Percentiles rank a stretch among this genome's conserved stretches.
These are phyloP conservation scores for Linnaemya tessellans DNA, from an alignment of 2,888 invertebrate genomes.

Conservation along the genomic window DNA sequence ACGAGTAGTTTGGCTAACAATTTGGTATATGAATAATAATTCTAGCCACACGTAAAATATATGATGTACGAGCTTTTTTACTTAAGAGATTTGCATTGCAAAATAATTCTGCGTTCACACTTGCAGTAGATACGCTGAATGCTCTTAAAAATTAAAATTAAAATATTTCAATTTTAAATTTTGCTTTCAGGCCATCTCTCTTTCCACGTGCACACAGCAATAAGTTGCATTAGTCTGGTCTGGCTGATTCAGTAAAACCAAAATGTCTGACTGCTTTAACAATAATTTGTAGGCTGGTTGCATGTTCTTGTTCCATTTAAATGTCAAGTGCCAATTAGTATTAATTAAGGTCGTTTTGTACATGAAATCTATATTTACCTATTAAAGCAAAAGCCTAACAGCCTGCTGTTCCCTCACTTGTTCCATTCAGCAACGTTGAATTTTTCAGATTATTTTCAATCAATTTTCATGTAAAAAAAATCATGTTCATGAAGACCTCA, in stretches of 20 bases:
- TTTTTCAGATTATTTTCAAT: not conserved
- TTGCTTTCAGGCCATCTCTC: not conserved
- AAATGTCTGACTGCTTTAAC: not conserved
- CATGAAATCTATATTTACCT: conserved; percentile 3
- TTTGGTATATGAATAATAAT: conserved; percentile 9
- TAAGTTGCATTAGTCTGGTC: not conserved
- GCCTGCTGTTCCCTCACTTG: not conserved
- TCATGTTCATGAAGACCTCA: not conserved
- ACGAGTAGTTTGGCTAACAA: conserved; percentile 12
- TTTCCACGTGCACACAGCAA: not conserved
- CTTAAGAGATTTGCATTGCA: conserved; percentile 37
- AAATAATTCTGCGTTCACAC: not conserved
- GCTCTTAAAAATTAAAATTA: not conserved
- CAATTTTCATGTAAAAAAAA: not conserved
- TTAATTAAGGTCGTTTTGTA: conserved; percentile 66
- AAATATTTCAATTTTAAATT: not conserved
- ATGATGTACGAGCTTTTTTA: conserved; percentile 5
- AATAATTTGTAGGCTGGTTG: not conserved
- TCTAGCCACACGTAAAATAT: not conserved
- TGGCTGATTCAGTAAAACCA: not conserved
- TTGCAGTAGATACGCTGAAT: not conserved
- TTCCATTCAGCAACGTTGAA: not conserved
- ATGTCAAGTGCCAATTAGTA: conserved; percentile 70
- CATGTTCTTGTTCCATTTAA: conserved; percentile 53
- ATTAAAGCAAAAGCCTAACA: not conserved